Base-by-base conservation (phyloP, 2,113 vertebrate genomes). In the Amblyopsis rosae region DNA sequence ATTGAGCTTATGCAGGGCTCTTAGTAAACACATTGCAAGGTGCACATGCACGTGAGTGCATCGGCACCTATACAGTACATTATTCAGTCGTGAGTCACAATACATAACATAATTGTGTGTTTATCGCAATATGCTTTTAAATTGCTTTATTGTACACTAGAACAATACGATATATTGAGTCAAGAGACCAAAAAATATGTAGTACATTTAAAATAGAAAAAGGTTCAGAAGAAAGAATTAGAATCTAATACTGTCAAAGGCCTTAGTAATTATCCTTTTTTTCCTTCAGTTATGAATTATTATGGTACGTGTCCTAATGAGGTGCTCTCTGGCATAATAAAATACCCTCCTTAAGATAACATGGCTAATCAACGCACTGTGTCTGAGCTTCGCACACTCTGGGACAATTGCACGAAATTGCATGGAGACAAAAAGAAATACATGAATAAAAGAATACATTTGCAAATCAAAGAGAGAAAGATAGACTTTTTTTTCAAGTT, bases 351-450 rank as follows among this genome's bases (percentile, higher is more conserved):
- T 13, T 15, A 60, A 60, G 11, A 41, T 41, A n/a, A 11, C 16
- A 7, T 33, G 63, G 16, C 49, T 16, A 51, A 53, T 64, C 62
- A 35, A 15, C 9, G 26, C 12, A 10, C 26, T 56, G 33, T 41
- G 15, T 41, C 12, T 9, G 33, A 53, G 62, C 32, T 54, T 8
- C 9, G 9, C 19, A 17, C 8, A 15, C 45, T 12, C 55, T 50
- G 35, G 67, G 63, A 65, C 78, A 76, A 87, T 83, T 72, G 82
- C 75, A 76, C 62, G 62, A 67, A 69, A 75, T 80, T 64, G 72
- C 83, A 80, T 87, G 83, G 16, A 26, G 15, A 19, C 19, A 84
- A 82, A 77, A 79, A 85, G 70, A 53, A 85, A 77, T 76, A 54
- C 83, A 80, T 62, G 65, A 63, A 73, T 33, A 56, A 66, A 69